Conservation (phyloP, 2,113 vertebrate genomes). For the Smithornis capensis region DNA sequence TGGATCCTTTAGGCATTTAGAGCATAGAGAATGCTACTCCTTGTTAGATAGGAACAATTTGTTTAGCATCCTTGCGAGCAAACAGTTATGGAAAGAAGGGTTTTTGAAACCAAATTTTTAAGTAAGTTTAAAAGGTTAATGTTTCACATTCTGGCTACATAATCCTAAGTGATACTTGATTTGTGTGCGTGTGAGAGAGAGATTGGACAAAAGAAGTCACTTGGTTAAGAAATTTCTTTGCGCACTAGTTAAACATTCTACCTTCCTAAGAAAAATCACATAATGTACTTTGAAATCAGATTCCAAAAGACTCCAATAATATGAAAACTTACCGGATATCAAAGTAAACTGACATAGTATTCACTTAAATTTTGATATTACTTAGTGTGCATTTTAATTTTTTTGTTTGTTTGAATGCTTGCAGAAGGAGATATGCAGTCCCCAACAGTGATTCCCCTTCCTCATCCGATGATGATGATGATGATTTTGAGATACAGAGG, state of each 20-base stretch:
- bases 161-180: neutral
- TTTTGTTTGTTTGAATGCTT: neutral
- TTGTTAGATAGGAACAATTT: neutral
- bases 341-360: neutral
- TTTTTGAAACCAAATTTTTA: neutral
- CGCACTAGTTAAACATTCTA: neutral
- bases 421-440: neutral
- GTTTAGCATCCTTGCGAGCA: neutral
- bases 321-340: neutral
- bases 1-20: neutral
- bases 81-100: neutral
- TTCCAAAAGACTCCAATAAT: neutral
- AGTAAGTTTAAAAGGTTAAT: neutral
- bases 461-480: neutral
- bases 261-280: neutral
- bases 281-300: neutral
- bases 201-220: neutral
- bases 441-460: neutral
- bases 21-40: neutral
- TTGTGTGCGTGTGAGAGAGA: neutral
- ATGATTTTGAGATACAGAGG: neutral
- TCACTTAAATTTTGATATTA: neutral
- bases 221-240: neutral
- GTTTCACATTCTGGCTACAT: neutral
- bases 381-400: neutral